phyloP scores from a whole-genome alignment of 1,140 invertebrate species.

The Goniozus legneri region DNA sequence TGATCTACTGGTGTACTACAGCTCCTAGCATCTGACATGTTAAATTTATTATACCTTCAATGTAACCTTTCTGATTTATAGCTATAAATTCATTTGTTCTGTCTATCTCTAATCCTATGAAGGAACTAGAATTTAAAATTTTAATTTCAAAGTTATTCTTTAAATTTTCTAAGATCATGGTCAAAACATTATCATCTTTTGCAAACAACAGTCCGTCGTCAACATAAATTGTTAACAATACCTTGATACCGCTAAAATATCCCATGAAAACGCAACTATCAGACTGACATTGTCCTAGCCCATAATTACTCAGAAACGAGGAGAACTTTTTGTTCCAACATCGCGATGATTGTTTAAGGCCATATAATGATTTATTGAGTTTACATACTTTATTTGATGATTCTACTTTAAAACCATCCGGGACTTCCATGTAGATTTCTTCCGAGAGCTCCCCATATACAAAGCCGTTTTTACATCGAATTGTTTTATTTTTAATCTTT shows the following conservation, averaged over 20 bases:
- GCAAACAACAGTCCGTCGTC: slow-evolving; percentile 1
- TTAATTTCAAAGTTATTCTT: not conserved
- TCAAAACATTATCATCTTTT: not conserved
- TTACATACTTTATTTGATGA: no score
- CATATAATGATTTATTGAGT: no score
- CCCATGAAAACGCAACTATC: slow-evolving; percentile 14
- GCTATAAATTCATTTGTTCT: not conserved
- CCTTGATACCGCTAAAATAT: not conserved
- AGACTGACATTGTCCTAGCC: not conserved
- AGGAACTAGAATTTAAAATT: not conserved
- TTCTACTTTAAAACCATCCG: no score
- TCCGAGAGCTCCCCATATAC: no score
- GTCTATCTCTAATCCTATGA: not conserved
- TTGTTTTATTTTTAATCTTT: no score
- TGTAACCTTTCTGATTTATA: not conserved
- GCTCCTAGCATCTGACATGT: slow-evolving; percentile 1
- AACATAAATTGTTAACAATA: slow-evolving; percentile 11
- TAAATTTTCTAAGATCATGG: not conserved
- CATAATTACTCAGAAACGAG: slow-evolving; percentile 9
- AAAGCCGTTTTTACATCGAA: no score
- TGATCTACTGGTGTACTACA: not conserved
- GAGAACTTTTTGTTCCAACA: slow-evolving; percentile 37
- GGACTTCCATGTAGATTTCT: no score
- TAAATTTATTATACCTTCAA: slow-evolving; percentile 11
- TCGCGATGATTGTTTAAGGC: slow-evolving; percentile 44